A percentile compares a stretch with the other conserved stretches of the same genome.
These are phyloP conservation scores for Styela clava DNA, from an alignment of 23 tunicate species.

Conservation along the genomic window DNA sequence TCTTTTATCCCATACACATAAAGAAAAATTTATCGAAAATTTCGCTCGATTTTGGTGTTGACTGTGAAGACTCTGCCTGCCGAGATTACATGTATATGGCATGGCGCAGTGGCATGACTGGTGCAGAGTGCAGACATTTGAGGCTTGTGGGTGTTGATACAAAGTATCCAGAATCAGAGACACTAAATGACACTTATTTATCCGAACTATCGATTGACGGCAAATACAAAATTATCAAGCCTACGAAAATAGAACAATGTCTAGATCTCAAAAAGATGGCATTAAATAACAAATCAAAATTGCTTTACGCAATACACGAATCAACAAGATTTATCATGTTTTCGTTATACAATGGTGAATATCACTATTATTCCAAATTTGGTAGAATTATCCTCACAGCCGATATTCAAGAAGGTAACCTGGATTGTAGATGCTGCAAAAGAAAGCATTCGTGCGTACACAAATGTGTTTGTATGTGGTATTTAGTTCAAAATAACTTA, in stretches of 20 bases:
- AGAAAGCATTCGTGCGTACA: conserved; percentile 7
- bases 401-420: not conserved
- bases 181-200: too few relatives aligned
- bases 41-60: not conserved
- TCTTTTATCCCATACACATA: not conserved
- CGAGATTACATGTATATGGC: conserved; percentile 20
- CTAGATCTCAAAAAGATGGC: not conserved
- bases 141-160: not conserved
- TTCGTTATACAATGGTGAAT: not conserved
- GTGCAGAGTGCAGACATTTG: conserved; percentile 18
- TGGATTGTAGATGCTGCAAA: conserved; percentile 24
- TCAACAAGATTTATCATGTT: not conserved
- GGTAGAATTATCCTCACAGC: conserved; percentile 19
- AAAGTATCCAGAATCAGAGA: not conserved
- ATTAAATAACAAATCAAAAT: not conserved
- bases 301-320: not conserved
- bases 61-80: not conserved
- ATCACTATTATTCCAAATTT: conserved; percentile 13
- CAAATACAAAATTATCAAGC: not conserved
- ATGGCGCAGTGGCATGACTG: conserved; percentile 7
- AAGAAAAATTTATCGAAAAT: not conserved
- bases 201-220: not conserved
- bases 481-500: conserved; percentile 8
- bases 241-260: not conserved
- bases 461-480: conserved; percentile 18